Conservation (phyloP, 2,113 vertebrate genomes). For the rabbit (Oryctolagus cuniculus) region mOryCun1.1 NC_091435.1:18624001-18624500, state of each 20-base stretch:
- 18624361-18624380: too few species aligned
- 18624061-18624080: slow-evolving; percentile 22
- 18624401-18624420: too few species aligned
- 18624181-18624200: neutral
- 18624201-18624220: neutral
- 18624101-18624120: slow-evolving; percentile 5
- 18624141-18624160: neutral
- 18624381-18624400: too few species aligned
- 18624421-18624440: too few species aligned
- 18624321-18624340: too few species aligned
- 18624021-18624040: slow-evolving; percentile 51
- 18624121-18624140: neutral
- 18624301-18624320: too few species aligned
- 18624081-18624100: neutral
- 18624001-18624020: slow-evolving; percentile 8
- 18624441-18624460: too few species aligned
- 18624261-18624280: neutral
- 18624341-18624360: too few species aligned
- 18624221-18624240: slow-evolving; percentile 15
- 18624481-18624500: too few species aligned
- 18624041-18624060: neutral
- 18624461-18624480: too few species aligned
- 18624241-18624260: neutral
- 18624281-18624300: too few species aligned
- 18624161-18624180: slow-evolving; percentile 31